Percentiles rank a stretch among this genome's conserved stretches.
These are phyloP conservation scores for Hylia prasina DNA, from an alignment of 2,113 vertebrate species.

Conservation along the genomic window DNA sequence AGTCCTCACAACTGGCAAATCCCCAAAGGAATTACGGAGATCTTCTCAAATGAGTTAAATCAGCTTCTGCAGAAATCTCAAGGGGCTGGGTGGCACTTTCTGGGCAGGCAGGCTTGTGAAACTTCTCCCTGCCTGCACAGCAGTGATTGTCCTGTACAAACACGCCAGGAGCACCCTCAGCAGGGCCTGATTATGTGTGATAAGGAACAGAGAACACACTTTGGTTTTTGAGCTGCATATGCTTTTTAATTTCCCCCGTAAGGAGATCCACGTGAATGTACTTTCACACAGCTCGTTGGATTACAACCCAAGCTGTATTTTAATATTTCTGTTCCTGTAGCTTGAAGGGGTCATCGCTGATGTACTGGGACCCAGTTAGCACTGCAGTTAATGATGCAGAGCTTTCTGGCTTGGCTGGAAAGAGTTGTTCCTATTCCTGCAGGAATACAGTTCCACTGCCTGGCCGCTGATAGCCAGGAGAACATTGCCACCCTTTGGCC, in stretches of 20 bases:
- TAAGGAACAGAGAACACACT: background rate
- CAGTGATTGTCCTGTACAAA: background rate
- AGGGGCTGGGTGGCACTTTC: background rate
- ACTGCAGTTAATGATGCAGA: slow-evolving; percentile 49
- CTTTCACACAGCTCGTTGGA: background rate
- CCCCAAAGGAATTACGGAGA: background rate
- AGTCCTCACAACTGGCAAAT: background rate
- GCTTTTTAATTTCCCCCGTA: background rate
- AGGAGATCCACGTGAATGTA: background rate
- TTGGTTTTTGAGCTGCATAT: background rate
- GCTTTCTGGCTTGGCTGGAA: slow-evolving; percentile 24
- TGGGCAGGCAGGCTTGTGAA: background rate
- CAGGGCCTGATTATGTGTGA: background rate
- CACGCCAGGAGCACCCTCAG: accelerated
- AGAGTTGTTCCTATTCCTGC: background rate
- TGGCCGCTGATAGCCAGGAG: slow-evolving; percentile 28
- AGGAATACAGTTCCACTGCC: background rate
- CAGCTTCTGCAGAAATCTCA: background rate
- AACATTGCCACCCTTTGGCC: slow-evolving; percentile 77
- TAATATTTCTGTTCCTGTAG: slow-evolving; percentile 40
- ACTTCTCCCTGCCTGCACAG: background rate
- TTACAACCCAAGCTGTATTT: slow-evolving; percentile 21
- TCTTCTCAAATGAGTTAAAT: background rate
- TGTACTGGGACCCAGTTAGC: slow-evolving; percentile 18
- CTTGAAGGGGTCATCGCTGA: slow-evolving; percentile 21